Evolutionary conservation across 2,113 vertebrate genomes (phyloP).

Genomic region (Heterocephalus glaber): DNA sequence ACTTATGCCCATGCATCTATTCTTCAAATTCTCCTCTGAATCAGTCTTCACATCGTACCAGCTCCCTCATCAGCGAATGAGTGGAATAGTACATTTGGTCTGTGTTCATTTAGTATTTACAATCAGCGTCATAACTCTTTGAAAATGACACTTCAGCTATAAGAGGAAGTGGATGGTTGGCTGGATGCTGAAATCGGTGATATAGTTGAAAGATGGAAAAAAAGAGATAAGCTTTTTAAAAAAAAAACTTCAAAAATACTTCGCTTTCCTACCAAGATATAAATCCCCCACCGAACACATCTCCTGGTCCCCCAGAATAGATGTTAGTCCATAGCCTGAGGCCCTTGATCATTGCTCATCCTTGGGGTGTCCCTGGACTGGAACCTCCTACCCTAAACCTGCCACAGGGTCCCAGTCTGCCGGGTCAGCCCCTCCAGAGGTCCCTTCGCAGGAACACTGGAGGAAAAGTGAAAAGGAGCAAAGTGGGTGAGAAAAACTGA

Average conservation of each 20-base stretch:
- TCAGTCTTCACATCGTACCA: neutral
- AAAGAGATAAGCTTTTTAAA: neutral
- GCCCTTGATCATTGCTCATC: neutral
- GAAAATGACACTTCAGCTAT: neutral
- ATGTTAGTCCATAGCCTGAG: neutral
- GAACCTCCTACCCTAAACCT: neutral
- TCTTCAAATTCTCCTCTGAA: constrained; percentile 3
- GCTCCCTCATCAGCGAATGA: neutral
- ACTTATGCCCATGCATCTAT: neutral
- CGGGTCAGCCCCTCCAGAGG: too few relatives aligned
- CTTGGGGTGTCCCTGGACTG: neutral
- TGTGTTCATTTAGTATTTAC: neutral
- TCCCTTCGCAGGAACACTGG: neutral
- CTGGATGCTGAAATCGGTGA: neutral
- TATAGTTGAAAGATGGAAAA: neutral
- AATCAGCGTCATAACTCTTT: neutral
- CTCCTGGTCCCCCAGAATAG: neutral
- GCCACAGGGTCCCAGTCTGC: neutral
- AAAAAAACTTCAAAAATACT: neutral
- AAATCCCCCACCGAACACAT: neutral
- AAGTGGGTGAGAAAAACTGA: neutral
- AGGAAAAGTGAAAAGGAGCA: neutral
- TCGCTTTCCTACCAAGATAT: neutral
- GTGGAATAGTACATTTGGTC: neutral
- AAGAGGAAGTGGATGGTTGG: neutral